These are phyloP conservation scores for Psophia crepitans DNA, from an alignment of 2,113 vertebrate genomes.

Conservation along the genomic window DNA sequence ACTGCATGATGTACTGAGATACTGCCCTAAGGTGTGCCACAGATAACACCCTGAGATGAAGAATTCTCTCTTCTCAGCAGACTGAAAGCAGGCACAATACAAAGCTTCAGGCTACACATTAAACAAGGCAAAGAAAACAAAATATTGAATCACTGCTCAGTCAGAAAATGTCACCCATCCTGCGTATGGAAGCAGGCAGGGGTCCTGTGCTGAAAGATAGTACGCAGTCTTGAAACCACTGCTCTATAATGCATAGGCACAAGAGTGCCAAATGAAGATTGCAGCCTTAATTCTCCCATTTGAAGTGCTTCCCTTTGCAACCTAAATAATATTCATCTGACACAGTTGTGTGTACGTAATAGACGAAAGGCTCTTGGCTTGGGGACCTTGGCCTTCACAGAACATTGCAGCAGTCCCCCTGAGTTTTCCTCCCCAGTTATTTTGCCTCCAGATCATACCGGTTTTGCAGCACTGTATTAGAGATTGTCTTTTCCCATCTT, in stretches of 20 bases:
- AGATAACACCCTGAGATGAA: not conserved
- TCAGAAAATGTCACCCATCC: not conserved
- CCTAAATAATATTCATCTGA: constrained; percentile 26
- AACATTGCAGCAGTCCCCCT: constrained; percentile 13
- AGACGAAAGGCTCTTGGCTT: constrained; percentile 33
- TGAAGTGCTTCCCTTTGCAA: constrained; percentile 45
- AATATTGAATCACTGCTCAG: not conserved
- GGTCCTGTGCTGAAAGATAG: not conserved
- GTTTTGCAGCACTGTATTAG: not conserved
- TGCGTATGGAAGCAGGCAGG: not conserved
- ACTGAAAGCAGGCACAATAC: not conserved
- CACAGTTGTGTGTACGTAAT: not conserved
- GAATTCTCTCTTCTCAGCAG: not conserved
- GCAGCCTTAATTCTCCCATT: constrained; percentile 2
- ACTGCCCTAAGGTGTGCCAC: not conserved
- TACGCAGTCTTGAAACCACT: not conserved
- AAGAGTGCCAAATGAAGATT: constrained; percentile 7
- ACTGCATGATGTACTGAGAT: not conserved
- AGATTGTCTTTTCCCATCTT: not conserved
- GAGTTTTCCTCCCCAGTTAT: not conserved
- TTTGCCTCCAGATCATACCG: not conserved
- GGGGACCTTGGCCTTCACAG: constrained; percentile 24
- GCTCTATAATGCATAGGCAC: not conserved
- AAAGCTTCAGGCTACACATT: not conserved
- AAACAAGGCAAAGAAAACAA: not conserved